phyloP scores from a whole-genome alignment of 2,888 invertebrate genomes.

The Drosophila paucipuncta region DNA sequence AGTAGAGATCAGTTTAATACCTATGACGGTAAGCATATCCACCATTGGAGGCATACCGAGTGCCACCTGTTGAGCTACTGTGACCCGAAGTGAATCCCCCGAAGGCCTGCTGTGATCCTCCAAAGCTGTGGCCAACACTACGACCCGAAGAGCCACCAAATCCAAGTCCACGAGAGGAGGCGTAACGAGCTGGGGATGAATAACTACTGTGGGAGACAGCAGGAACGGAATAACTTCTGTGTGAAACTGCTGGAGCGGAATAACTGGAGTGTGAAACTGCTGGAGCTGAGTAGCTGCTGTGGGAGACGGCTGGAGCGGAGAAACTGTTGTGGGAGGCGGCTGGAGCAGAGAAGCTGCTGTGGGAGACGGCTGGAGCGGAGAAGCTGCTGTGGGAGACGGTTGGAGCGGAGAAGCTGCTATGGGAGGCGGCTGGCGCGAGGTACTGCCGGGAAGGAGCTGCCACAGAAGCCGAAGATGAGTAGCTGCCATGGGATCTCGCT shows the following conservation, averaged over 20 bases:
- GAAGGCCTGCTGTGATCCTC: constrained; percentile 9
- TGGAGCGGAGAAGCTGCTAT: constrained; percentile 19
- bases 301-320: constrained; percentile 9
- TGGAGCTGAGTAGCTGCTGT: no score
- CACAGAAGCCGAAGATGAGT: constrained; percentile 22
- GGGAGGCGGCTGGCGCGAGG: constrained; percentile 33
- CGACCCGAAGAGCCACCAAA: constrained; percentile 29
- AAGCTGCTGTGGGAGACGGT: neutral
- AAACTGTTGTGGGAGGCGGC: constrained; percentile 14
- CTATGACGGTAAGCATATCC: constrained; percentile 70
- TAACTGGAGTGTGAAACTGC: no score
- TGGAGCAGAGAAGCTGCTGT: constrained; percentile 22
- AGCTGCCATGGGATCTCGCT: constrained; percentile 21
- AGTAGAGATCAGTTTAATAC: constrained; percentile 49
- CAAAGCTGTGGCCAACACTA: constrained; percentile 32
- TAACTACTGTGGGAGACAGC: constrained; percentile 12
- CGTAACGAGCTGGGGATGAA: constrained; percentile 34
- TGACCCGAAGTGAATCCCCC: constrained; percentile 14
- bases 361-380: constrained; percentile 11
- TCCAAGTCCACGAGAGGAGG: constrained; percentile 25
- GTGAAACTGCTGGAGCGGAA: constrained; percentile 7
- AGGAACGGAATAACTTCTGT: constrained; percentile 21
- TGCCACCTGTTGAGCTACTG: constrained; percentile 40
- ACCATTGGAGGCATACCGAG: constrained; percentile 71
- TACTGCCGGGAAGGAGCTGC: constrained; percentile 48